Evolutionary conservation across 1,140 invertebrate genomes (phyloP).

Genomic region (Procambarus clarkii): DNA sequence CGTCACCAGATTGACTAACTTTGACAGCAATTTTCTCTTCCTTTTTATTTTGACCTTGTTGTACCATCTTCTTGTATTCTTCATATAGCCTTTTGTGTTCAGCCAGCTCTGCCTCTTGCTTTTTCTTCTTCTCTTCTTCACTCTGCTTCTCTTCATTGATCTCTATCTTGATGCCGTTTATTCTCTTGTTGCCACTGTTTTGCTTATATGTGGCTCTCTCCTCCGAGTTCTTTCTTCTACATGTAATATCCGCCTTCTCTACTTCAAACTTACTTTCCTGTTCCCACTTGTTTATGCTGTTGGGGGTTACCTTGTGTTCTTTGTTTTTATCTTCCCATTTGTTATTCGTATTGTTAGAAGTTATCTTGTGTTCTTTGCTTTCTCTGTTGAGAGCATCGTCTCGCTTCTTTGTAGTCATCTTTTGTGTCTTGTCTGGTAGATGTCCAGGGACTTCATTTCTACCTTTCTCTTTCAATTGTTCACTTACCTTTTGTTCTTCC

Average conservation of each 20-base stretch:
- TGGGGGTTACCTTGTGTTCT: background rate
- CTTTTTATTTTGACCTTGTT: background rate
- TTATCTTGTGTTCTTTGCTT: background rate
- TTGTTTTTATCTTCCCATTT: background rate
- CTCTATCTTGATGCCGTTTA: background rate
- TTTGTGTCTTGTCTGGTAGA: background rate
- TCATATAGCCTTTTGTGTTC: slow-evolving; percentile 23
- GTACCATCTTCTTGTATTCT: slow-evolving; percentile 20
- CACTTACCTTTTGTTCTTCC: background rate
- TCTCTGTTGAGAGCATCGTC: background rate
- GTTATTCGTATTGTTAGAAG: background rate
- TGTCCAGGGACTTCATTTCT: background rate
- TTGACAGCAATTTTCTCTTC: slow-evolving; percentile 8
- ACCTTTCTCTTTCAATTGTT: background rate
- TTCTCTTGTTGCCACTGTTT: background rate
- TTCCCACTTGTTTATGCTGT: background rate
- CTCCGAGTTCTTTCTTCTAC: background rate
- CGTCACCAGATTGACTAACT: background rate
- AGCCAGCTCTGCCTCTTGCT: background rate
- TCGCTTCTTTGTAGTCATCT: background rate
- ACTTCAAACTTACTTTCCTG: background rate
- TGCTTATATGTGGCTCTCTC: background rate
- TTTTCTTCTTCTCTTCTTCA: background rate
- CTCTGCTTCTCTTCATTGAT: background rate
- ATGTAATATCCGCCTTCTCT: background rate